Evolutionary conservation across 2,888 invertebrate genomes (phyloP).

Genomic region (Orgyia antiqua): DNA sequence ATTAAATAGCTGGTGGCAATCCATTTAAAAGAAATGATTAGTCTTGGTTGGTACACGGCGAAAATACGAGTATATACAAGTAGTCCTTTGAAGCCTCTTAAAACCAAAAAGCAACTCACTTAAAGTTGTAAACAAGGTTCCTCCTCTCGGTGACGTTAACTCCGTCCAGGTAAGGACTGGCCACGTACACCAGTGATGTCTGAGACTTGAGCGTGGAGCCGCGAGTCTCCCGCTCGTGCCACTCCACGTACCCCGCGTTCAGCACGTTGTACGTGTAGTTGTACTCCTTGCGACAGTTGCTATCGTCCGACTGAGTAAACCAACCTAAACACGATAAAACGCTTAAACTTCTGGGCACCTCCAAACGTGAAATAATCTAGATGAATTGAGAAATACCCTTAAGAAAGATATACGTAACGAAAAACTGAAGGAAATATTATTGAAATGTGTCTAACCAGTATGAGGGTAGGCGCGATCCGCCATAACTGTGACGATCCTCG

Average conservation of each 20-base stretch:
- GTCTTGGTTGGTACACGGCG: too few relatives aligned
- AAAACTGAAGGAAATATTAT: too few relatives aligned
- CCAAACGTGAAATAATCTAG: too few relatives aligned
- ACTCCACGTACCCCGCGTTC: conserved; percentile 87
- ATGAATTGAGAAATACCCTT: too few relatives aligned
- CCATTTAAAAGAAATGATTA: too few relatives aligned
- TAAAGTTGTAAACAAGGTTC: conserved; percentile 92
- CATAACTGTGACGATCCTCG: conserved; percentile 92
- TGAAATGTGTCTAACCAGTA: conserved; percentile 86
- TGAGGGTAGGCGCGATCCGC: conserved; percentile 90
- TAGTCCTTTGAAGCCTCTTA: too few relatives aligned
- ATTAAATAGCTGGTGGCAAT: too few relatives aligned
- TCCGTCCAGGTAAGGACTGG: conserved; percentile 87
- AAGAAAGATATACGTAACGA: too few relatives aligned
- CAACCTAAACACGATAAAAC: too few relatives aligned
- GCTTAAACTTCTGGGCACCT: too few relatives aligned
- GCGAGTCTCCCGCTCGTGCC: conserved; percentile 88
- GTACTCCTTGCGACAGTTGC: conserved; percentile 88
- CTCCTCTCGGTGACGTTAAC: conserved; percentile 93
- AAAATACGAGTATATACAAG: too few relatives aligned
- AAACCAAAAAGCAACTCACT: too few relatives aligned
- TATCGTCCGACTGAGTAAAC: conserved; percentile 90
- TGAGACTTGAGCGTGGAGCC: conserved; percentile 77
- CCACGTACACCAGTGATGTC: conserved; percentile 87
- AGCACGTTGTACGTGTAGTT: conserved; percentile 84